Base-by-base conservation (phyloP, 1,140 invertebrate genomes). In the Zaprionus inermis region DNA sequence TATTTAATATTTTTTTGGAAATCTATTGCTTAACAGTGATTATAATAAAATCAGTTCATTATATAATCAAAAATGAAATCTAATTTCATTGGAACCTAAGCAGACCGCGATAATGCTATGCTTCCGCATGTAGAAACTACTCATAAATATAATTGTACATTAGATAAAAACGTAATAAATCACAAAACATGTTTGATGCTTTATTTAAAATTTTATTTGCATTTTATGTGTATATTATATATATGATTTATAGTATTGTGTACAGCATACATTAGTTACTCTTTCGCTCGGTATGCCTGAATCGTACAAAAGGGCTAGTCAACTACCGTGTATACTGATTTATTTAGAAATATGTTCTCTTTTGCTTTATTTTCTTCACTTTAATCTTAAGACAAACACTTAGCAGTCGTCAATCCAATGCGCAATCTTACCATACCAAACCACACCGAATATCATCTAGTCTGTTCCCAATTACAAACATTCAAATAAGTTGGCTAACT, bases 401-500 rank as follows among this genome's bases (percentile, higher is more conserved):
- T 70, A 72, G 71, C 75, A 82, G 60, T 83, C 72, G 63, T 49
- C 68, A 49, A 11, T 70, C 56, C 58, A 79, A 76, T 80, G 78
- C 78, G n/a, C n/a, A 72, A 38, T 73, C 9, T 20, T 16, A 22
- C 18, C 70, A 63, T 16, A 22, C 18, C 70, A 63, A 51, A 63
- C 79, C 72, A 84, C 77, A 83, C 73, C 80, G 55, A 66, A 49
- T 73, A 69, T 61, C 44, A 20, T 49, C 56, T 51, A 65, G 7
- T 18, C 81, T 73, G 52, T 86, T 82, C 69, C 76, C 76, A 41
- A 46, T 57, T 57, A 72, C 59, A 76, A 56, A 57, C 57, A 77
- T 82, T 81, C 51, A 79, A 88, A 70, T 79, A 88, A 83, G 83
- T 88, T 86, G 54, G 60, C 83, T 88, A 88, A 70, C 83, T 88